Evolutionary conservation across 2,113 vertebrate genomes (phyloP), one percentile per base, ranked within the genome.

Genomic region (Coptodon bakossiorum): DNA sequence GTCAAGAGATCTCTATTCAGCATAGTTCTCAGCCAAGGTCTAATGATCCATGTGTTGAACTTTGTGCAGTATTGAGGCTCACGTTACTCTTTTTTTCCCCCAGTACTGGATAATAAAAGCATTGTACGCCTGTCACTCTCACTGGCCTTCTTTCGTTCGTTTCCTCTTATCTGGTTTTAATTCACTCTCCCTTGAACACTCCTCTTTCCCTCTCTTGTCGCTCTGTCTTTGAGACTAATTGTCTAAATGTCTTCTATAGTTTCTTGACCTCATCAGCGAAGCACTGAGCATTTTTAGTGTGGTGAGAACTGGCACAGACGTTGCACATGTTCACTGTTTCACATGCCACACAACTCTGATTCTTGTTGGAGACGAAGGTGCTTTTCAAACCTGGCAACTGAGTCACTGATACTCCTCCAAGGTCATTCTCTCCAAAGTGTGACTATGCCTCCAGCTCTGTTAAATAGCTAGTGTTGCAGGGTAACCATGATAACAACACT

Each of bases 21-120:
- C 76, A 34, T 36, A 83, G 68, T 92, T 92, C 92, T 90, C 83
- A 89, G 89, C 82, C 78, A 78, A 84, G 81, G 84, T 81, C 88
- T 87, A 91, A 93, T 90, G 90, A 93, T 90, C 83, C 89, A 87
- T 92, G 93, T 92, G 91, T 91, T 93, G 88, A 92, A 91, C 88
- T 87, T 89, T 90, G 89, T 90, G 91, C 86, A 85, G 86, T 63
- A 84, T 89, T n/a, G 63, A 90, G 89, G 92, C 83, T 95, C 93
- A 81, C 48, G 17, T 94, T 95, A 91, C 93, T 27, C 66, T 82
- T 86, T 86, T 93, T 91, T 36, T 0, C 0, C 24, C 24, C 89
- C 85, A 87, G 80, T 71, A 34, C 85, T 81, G 80, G 24, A 92
- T 93, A 94, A 94, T 95, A 87, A 93, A 92, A 94, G 90, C 93